Evolutionary conservation across 1,140 invertebrate species (phyloP), one percentile per base, ranked within the genome.

Genomic region (Heliconius eleuchia): DNA sequence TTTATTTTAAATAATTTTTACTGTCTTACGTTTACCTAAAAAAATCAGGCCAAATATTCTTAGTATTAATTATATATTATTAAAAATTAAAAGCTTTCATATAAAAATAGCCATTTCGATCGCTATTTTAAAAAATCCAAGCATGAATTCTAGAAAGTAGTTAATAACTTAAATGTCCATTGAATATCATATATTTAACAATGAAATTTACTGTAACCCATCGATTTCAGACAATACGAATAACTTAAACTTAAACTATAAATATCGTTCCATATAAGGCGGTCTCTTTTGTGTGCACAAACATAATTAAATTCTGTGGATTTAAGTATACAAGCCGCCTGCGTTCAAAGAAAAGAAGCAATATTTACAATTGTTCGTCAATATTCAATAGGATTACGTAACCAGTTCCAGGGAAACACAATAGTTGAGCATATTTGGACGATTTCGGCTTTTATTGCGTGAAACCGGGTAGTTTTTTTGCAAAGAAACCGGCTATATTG

Each of bases 391-490:
- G 86, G 83, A 87, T 90, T 86, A 87, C 84, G 84, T 82, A 85
- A 87, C 80, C 76, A 77, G 87, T 87, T 91, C 90, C 87, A 86
- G 71, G 81, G 87, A 90, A 89, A 81, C 85, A 84, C 77, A 86
- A 80, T 84, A 82, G 80, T 81, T 85, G 78, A 83, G 78, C 57
- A 81, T 85, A 83, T 82, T 81, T 82, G 82, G 84, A 84, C 78
- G 80, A 82, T 73, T 88, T 80, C 71, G 74, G 73, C 78, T 84
- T 88, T 87, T 87, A 87, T 88, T 88, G 85, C 90, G 82, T 85
- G 87, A 83, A 81, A 80, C 80, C 81, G 81, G 66, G 85, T 82
- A 86, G 89, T 82, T 73, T 87, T 90, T 91, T 90, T 3, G n/a
- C 85, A 81, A 85, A 82, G 85, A 86, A 82, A 85, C 85, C 84